phyloP scores from a whole-genome alignment of 2,888 invertebrate species.

The Parasteatoda lunata region DNA sequence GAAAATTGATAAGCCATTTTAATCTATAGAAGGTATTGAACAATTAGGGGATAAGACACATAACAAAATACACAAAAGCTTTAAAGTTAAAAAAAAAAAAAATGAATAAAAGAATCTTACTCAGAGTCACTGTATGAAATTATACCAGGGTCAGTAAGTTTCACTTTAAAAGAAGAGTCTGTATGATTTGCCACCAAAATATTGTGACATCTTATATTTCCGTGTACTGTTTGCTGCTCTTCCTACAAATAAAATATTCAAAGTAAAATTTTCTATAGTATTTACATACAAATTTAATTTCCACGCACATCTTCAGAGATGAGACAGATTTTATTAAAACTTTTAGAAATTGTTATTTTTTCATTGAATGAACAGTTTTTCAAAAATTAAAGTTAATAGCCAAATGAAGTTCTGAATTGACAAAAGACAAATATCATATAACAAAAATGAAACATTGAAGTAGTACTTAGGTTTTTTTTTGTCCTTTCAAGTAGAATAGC shows the following conservation, averaged over 20 bases:
- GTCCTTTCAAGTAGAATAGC: too few species aligned
- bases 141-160: conserved; percentile 88
- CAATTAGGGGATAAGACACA: not conserved
- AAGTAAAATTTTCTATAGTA: not conserved
- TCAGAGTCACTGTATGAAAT: conserved; percentile 77
- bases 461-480: too few species aligned
- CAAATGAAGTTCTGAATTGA: too few species aligned
- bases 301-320: too few species aligned
- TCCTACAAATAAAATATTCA: conserved; percentile 74
- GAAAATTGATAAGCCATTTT: not conserved
- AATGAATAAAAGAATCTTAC: conserved; percentile 14
- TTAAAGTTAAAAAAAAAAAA: not conserved
- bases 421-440: too few species aligned
- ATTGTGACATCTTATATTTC: conserved; percentile 87
- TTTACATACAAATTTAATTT: not conserved
- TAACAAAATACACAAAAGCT: not conserved
- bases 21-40: not conserved
- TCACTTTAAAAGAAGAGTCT: conserved; percentile 82
- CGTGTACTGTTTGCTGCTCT: conserved; percentile 88
- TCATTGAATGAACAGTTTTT: too few species aligned
- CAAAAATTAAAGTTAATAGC: too few species aligned
- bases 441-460: too few species aligned
- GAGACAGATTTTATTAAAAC: too few species aligned
- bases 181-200: conserved; percentile 85
- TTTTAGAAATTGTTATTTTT: too few species aligned